A percentile compares a stretch with the other conserved stretches of the same genome.
phyloP scores from a whole-genome alignment of 2,888 invertebrate genomes.

The Drosophila flavopinicola region DNA sequence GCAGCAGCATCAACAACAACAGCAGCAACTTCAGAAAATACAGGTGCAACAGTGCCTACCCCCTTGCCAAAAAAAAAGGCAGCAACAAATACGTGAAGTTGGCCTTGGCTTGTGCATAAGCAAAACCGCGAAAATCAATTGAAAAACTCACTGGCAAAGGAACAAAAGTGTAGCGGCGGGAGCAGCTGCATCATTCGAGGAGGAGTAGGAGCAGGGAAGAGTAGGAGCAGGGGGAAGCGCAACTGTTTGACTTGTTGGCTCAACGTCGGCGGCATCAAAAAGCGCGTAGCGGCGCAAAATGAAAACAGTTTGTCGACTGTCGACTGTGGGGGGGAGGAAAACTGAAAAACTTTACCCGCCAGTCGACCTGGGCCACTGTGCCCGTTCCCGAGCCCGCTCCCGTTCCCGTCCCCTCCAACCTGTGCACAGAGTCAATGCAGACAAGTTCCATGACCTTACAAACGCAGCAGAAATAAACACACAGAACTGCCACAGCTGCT shows the following conservation, averaged over 20 bases:
- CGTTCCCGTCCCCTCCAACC: neutral
- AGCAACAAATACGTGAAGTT: slow-evolving; percentile 20
- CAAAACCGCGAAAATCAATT: slow-evolving; percentile 79
- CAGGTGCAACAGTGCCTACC: slow-evolving; percentile 67
- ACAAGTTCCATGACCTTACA: slow-evolving; percentile 84
- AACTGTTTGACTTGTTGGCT: slow-evolving; percentile 70
- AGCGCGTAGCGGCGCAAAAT: slow-evolving; percentile 80
- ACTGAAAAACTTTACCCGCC: slow-evolving; percentile 66
- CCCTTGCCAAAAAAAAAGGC: neutral
- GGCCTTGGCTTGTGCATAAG: slow-evolving; percentile 63
- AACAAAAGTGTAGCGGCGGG: slow-evolving; percentile 37
- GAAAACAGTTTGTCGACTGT: slow-evolving; percentile 74
- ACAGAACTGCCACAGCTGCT: slow-evolving; percentile 39
- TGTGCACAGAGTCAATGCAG: slow-evolving; percentile 72
- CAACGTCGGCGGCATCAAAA: slow-evolving; percentile 65
- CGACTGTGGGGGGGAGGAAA: slow-evolving; percentile 26
- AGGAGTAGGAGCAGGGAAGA: neutral
- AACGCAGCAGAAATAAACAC: slow-evolving; percentile 69
- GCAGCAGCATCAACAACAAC: slow-evolving; percentile 54
- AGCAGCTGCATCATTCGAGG: slow-evolving; percentile 20
- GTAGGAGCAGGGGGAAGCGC: neutral
- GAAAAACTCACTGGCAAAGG: slow-evolving; percentile 67
- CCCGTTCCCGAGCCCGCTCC: no score
- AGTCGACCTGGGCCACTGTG: slow-evolving; percentile 35
- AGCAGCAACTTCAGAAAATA: slow-evolving; percentile 7